Evolutionary conservation across 2,113 vertebrate species (phyloP), one percentile per base, ranked within the genome.

Genomic region (Coturnix japonica): DNA sequence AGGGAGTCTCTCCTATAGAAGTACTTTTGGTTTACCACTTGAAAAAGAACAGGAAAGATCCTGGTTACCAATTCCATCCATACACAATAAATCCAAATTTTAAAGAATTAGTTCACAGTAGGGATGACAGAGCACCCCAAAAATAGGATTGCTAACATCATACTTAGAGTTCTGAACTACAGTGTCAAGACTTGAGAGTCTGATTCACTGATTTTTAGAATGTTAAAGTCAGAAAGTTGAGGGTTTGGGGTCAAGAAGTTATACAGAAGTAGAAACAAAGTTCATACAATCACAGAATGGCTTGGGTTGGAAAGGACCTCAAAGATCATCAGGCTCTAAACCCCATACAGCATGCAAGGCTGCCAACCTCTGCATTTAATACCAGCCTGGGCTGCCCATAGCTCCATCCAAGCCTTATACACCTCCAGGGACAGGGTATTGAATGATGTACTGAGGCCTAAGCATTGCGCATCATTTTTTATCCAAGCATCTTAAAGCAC

Each of bases 401-500:
- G 39, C 47, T 11, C 47, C 21, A 49, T 23, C 47, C 47, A 49
- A 13, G 21, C 47, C 47, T 49, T 23, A 23, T 12, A 49, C 22
- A 49, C 47, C 47, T 49, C 22, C 47, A 49, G 47, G 22, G 47
- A 49, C 22, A 49, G 47, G 22, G 21, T n/a, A 43, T 5, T 16
- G 35, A 46, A 35, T 86, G 79, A 73, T 75, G 53, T 85, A 69
- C 6, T 77, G 74, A 89, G 75, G 80, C 73, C 90, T 13, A 86
- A 94, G 90, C 82, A 84, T 2, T 35, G 56, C 30, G 57, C 64
- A 46, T 47, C 61, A 26, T 7, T 92, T 61, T 85, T 90, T 69
- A 85, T 82, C 81, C 79, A 90, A 94, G 82, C 93, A 97, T 87
- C 79, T 81, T 91, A 87, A 79, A 96, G 94, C 84, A 92, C 86